These are phyloP conservation scores for Homalodisca vitripennis DNA, from an alignment of 1,140 invertebrate species.

Conservation along the genomic window DNA sequence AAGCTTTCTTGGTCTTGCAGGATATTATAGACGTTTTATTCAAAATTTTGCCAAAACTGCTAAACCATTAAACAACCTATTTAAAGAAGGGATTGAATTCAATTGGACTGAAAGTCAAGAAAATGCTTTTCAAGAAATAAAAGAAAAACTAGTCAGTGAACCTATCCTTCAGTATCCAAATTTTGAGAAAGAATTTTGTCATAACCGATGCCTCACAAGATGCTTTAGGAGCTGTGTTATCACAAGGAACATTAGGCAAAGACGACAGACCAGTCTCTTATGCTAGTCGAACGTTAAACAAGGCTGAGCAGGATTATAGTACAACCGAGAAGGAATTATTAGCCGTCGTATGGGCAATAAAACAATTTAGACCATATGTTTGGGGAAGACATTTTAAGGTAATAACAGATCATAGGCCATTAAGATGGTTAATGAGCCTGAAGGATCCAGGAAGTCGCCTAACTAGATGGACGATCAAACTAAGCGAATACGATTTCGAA, in stretches of 20 bases:
- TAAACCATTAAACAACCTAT: slow-evolving; percentile 44
- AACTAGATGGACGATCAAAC: slow-evolving; percentile 52
- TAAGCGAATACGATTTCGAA: slow-evolving; percentile 52
- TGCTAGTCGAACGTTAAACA: slow-evolving; percentile 47
- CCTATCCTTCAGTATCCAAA: slow-evolving; percentile 21
- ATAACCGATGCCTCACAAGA: background rate
- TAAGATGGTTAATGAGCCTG: slow-evolving; percentile 51
- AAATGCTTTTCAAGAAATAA: background rate
- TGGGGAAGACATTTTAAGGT: slow-evolving; percentile 52
- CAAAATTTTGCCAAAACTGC: slow-evolving; percentile 44
- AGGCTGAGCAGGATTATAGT: slow-evolving; percentile 48
- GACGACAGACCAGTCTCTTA: slow-evolving; percentile 46
- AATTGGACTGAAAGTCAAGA: background rate
- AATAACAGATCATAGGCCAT: slow-evolving; percentile 53
- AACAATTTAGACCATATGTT: slow-evolving; percentile 53
- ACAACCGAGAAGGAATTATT: slow-evolving; percentile 48
- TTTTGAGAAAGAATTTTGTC: background rate
- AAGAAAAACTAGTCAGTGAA: background rate
- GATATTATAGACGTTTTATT: slow-evolving; percentile 50
- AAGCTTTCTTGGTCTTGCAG: slow-evolving; percentile 49
- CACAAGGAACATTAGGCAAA: slow-evolving; percentile 41
- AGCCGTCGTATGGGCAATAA: slow-evolving; percentile 48
- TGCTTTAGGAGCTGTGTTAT: slow-evolving; percentile 42
- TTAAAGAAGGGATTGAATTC: slow-evolving; percentile 42
- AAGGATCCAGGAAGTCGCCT: slow-evolving; percentile 52